Conservation (phyloP, 2,888 invertebrate species). For the Cerastis rubricosa region DNA sequence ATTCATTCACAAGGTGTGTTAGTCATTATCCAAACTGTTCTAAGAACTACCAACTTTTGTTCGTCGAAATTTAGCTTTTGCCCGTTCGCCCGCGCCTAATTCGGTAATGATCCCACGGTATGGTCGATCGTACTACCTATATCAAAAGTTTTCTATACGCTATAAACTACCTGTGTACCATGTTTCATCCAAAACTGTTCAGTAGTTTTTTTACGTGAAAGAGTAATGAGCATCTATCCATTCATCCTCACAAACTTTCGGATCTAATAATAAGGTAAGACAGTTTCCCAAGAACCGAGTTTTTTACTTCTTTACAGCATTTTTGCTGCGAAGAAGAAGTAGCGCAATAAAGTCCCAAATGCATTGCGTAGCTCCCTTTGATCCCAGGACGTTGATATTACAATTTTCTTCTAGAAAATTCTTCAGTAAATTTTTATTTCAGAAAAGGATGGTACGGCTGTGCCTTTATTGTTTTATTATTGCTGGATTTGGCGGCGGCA, state of each 20-base stretch:
- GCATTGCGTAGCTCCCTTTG: background rate
- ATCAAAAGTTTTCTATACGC: background rate
- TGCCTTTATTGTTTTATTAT: too few species aligned
- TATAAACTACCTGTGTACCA: background rate
- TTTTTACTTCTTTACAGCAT: background rate
- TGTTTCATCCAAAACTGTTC: background rate
- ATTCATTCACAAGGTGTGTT: background rate
- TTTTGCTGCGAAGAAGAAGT: background rate
- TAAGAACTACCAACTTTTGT: too few species aligned
- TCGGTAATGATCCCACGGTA: too few species aligned
- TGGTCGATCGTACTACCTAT: too few species aligned
- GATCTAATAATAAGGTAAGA: background rate
- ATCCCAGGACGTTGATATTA: background rate
- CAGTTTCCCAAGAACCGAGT: background rate
- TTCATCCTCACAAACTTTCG: background rate
- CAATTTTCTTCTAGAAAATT: background rate
- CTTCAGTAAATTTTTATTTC: background rate
- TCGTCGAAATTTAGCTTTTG: background rate
- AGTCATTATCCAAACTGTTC: too few species aligned
- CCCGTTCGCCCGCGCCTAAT: too few species aligned
- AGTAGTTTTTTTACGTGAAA: background rate
- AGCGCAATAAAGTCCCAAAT: background rate
- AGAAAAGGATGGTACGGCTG: too few species aligned
- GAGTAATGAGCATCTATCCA: background rate
- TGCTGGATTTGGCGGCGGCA: too few species aligned